A percentile compares a stretch with the other conserved stretches of the same genome.
These are phyloP conservation scores for Solea solea DNA, from an alignment of 2,113 vertebrate species.

Conservation along the genomic window DNA sequence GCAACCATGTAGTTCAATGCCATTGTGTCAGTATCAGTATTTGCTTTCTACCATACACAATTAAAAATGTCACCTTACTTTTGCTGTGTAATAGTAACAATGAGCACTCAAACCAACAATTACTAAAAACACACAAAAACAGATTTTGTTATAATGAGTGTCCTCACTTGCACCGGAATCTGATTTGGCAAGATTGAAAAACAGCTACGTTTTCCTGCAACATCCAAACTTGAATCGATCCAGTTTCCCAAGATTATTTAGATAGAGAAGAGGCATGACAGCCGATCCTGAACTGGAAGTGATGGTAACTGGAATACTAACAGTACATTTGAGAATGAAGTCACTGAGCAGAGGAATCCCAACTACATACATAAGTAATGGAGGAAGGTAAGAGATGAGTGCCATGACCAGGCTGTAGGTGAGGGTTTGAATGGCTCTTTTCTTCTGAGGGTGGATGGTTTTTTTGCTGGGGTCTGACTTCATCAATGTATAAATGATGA, in stretches of 20 bases:
- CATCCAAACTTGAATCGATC: background rate
- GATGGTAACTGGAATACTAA: background rate
- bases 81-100: no score
- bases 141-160: no score
- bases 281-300: conserved; percentile 28
- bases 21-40: no score
- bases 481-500: conserved; percentile 49
- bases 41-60: no score
- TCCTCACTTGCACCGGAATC: no score
- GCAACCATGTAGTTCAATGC: no score
- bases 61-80: no score
- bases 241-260: conserved; percentile 36
- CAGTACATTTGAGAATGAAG: accelerated
- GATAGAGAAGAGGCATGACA: conserved; percentile 61
- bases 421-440: conserved; percentile 67
- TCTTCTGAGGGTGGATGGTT: conserved; percentile 64
- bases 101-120: no score
- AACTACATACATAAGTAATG: conserved; percentile 2
- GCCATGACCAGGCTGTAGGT: conserved; percentile 59
- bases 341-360: accelerated
- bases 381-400: conserved; percentile 56
- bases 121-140: no score
- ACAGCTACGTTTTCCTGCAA: conserved; percentile 5
- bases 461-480: conserved; percentile 33
- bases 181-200: background rate